Base-by-base conservation (phyloP, 1,140 invertebrate species). In the Drosophila tsacasi region DNA sequence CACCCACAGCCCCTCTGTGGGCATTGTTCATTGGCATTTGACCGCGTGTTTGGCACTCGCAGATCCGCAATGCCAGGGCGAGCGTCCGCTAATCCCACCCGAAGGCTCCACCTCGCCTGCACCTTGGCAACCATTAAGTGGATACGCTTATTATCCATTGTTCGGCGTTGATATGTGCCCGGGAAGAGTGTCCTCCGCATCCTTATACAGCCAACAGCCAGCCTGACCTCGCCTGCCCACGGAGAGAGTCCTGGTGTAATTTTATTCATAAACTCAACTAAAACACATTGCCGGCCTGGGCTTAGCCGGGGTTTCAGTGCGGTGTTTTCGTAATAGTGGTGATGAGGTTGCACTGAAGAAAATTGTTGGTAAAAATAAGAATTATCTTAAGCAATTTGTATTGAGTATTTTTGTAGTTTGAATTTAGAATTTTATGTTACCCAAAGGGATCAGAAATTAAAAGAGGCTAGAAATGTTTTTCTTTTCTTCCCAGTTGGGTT, bases 121-220 rank as follows among this genome's bases (percentile, higher is more conserved):
- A 37, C 83, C 86, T 83, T 91, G 86, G 85, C 86, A 90, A 90
- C 86, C 82, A 76, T 76, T 86, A 90, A 83, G 83, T 82, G 83
- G 89, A 91, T 89, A 91, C 89, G 89, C 89, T 91, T 91, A 91
- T 84, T 91, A 91, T 91, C 66, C 83, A 76, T 91, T 77, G 83
- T 79, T 57, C 72, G 76, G 66, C 72, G 79, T 74, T 89, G 84
- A 91, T 91, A 83, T 91, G 76, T 81, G 71, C 62, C 50, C 32
- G 17, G 25, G 9, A 6, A 10, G 32, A 61, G 57, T 8, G 15
- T 21, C 13, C 35, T 19, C 17, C n/a, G 5, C 10, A 12, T 4
- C 19, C 59, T 21, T 17, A 30, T 2, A 23, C 6, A 0, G 5
- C 42, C 15, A 30, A 3, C 37, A 37, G 15, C 10, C 23, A 13